Percentiles rank a stretch among this genome's conserved stretches.
Evolutionary conservation across 2,113 vertebrate genomes (phyloP).

Genomic region (Mesembrinibis cayennensis): DNA sequence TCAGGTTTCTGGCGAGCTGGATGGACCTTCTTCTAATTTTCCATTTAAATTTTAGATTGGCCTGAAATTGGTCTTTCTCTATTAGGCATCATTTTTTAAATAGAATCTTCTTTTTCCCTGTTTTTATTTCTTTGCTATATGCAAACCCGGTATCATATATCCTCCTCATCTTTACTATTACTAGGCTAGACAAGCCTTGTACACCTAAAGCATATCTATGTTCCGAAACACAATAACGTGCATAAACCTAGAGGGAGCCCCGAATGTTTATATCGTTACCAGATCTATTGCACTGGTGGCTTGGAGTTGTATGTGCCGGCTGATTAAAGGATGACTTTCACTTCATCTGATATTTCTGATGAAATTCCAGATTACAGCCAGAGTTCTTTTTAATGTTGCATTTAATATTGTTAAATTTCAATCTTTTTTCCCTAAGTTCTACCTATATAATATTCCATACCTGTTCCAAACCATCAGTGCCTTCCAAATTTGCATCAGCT

Average conservation of each 20-base stretch:
- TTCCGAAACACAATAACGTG: not conserved
- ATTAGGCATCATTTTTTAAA: not conserved
- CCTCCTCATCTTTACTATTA: not conserved
- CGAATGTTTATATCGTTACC: not conserved
- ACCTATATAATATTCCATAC: not conserved
- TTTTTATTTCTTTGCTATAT: not conserved
- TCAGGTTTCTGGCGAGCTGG: not conserved
- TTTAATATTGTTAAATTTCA: not conserved
- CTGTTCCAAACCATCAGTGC: not conserved
- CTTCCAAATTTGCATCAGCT: not conserved
- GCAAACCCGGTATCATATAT: not conserved
- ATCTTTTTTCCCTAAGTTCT: not conserved
- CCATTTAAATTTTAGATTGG: not conserved
- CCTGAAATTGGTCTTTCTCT: not conserved
- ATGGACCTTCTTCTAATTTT: not conserved
- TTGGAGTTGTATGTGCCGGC: not conserved
- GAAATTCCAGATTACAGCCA: not conserved
- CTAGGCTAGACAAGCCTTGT: not conserved
- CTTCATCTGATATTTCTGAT: not conserved
- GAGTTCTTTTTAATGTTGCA: not conserved
- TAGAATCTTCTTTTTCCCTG: not conserved
- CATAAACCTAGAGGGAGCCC: not conserved
- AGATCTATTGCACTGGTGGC: not conserved
- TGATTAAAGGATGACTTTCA: not conserved
- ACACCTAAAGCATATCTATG: not conserved